phyloP scores from a whole-genome alignment of 2,113 vertebrate species.

The Heteronetta atricapilla region DNA sequence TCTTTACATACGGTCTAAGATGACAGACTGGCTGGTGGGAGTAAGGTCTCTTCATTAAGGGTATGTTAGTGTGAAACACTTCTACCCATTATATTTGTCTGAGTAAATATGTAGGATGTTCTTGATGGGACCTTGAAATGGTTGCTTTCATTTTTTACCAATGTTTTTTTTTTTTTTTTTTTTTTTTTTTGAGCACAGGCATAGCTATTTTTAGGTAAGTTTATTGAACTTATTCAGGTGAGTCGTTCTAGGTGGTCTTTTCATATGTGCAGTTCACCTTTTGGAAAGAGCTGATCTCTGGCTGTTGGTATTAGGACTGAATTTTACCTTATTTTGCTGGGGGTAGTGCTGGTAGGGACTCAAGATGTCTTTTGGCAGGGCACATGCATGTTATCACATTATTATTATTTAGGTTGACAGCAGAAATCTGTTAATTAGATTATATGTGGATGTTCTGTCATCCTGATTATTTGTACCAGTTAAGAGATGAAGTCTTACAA shows the following conservation, averaged over 20 bases:
- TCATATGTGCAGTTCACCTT: neutral
- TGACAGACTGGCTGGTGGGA: conserved; percentile 23
- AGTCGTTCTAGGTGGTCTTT: neutral
- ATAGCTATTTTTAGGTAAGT: neutral
- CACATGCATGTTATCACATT: neutral
- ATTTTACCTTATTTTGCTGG: neutral
- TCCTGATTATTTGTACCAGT: conserved; percentile 36
- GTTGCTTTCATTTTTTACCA: neutral
- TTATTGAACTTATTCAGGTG: neutral
- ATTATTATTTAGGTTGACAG: conserved; percentile 28
- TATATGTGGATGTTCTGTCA: neutral
- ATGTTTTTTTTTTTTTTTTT: neutral
- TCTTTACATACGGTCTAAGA: neutral
- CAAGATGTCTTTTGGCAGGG: neutral
- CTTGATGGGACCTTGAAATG: neutral
- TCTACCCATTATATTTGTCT: neutral
- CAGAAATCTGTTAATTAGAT: conserved; percentile 49
- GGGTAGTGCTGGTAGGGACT: neutral
- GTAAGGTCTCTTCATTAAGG: neutral
- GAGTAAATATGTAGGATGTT: neutral
- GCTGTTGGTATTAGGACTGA: neutral
- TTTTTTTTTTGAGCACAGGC: neutral
- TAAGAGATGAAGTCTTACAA: conserved; percentile 37
- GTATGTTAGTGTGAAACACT: neutral
- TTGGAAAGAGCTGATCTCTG: neutral